Base-by-base conservation (phyloP, 2,797 vertebrate species). In the Peromyscus aztecus region DNA sequence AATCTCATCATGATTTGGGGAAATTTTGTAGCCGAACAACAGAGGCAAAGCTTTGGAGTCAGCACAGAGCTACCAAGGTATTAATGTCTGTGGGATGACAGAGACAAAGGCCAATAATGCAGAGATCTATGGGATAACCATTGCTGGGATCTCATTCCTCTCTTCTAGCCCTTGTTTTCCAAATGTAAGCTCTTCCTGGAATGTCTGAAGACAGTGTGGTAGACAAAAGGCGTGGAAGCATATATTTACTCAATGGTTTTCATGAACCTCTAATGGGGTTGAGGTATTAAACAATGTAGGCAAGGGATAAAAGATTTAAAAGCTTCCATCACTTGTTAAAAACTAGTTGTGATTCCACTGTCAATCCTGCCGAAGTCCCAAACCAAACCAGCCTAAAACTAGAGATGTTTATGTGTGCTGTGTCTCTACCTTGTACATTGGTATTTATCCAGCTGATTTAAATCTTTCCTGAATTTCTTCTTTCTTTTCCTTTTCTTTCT, bases 1-100 rank as follows among this genome's bases (percentile, higher is more conserved):
- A 95, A 96, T 80, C 40, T 97, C 93, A 93, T 94, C 90, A 95
- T 63, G 8, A 94, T 76, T 89, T 81, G 14, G 12, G 57, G 37
- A 46, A 29, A 77, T 67, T 84, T 59, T 91, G 43, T 2, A 57
- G 71, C 0, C 78, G 9, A 93, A 6, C 49, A 73, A 31, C 21
- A 89, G 63, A 95, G 4, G 52, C 34, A 78, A 93, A 49, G 1
- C 34, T 91, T 69, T 49, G 34, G 37, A 85, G 65, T 23, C 27
- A 88, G 27, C 81, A 14, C 4, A 29, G 10, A 90, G 14, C 11
- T 34, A 73, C 7, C 55, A n/a, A 6, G 49, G 34, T 19, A 78
- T 61, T n/a, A 80, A 52, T 93, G 61, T 52, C 24, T n/a, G 23
- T 14, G 21, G 23, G 40, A 52, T 14, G 19, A 43, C 46, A 27